A percentile compares a stretch with the other conserved stretches of the same genome.
Conservation (phyloP, 2,888 invertebrate species). For the Eupelmus urozonus region DNA sequence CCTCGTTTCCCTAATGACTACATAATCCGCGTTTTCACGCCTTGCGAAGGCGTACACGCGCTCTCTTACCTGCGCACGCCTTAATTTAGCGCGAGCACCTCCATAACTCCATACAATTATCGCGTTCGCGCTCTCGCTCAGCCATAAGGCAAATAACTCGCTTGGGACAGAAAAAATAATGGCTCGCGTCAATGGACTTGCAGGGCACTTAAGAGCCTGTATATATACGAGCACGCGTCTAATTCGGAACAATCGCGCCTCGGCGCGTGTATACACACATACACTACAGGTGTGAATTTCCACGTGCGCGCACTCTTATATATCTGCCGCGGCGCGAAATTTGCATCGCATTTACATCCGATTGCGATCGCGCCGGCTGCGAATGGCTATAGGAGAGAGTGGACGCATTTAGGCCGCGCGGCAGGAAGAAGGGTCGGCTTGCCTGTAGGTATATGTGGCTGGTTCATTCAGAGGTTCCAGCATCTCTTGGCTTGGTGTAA, state of each 20-base stretch:
- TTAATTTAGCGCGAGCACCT: constrained; percentile 5
- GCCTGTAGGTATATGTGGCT: not conserved
- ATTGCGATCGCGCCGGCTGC: constrained; percentile 63
- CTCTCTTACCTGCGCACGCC: not conserved
- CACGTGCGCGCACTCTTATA: not conserved
- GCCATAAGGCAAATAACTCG: constrained; percentile 1
- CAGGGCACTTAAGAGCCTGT: too few relatives aligned
- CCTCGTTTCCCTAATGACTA: not conserved
- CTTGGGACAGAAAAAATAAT: not conserved
- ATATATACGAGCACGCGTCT: not conserved
- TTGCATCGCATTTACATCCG: constrained; percentile 73
- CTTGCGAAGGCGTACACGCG: not conserved
- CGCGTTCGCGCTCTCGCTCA: constrained; percentile 5
- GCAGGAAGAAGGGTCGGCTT: not conserved
- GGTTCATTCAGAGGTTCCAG: constrained; percentile 6
- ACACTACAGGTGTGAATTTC: constrained; percentile 16
- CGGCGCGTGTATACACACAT: too few relatives aligned
- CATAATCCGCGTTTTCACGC: not conserved
- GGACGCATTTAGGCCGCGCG: not conserved
- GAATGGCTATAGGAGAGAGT: constrained; percentile 10
- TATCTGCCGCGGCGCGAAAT: constrained; percentile 63
- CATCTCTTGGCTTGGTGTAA: not conserved
- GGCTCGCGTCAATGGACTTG: not conserved
- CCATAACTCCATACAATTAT: constrained; percentile 22
- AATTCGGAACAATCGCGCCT: constrained; percentile 14